Percentiles rank a stretch among this genome's conserved stretches.
Conservation (phyloP, 2,797 vertebrate genomes). For the Ciconia nigra region DNA sequence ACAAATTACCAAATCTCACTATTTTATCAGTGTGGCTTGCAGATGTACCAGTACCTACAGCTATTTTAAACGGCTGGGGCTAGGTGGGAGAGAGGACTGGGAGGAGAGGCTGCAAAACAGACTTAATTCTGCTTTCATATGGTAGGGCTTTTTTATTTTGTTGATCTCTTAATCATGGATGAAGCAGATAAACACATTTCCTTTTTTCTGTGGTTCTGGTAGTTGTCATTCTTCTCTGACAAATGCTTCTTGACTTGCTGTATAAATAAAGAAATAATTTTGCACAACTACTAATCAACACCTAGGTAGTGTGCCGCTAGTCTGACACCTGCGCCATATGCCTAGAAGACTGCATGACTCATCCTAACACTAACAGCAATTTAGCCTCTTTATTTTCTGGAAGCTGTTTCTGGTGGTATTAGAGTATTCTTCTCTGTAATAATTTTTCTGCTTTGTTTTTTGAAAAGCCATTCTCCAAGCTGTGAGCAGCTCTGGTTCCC, state of each 20-base stretch:
- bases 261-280: not conserved
- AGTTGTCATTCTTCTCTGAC: not conserved
- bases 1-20: not conserved
- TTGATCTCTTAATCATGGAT: not conserved
- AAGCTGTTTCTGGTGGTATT: not conserved
- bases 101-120: not conserved
- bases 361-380: not conserved
- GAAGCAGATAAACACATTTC: not conserved
- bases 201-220: not conserved
- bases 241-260: not conserved
- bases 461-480: not conserved
- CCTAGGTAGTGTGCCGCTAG: not conserved
- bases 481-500: not conserved
- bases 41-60: not conserved
- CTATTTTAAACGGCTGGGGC: not conserved
- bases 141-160: not conserved
- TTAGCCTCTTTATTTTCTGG: not conserved
- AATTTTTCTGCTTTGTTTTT: not conserved
- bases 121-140: not conserved
- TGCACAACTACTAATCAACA: not conserved
- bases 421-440: not conserved
- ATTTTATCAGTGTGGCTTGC: not conserved
- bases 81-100: not conserved
- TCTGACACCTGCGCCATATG: not conserved
- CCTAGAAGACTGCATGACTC: not conserved